A percentile compares a stretch with the other conserved stretches of the same genome.
These are phyloP conservation scores for Brachyalestes nurse DNA, from an alignment of 2,797 vertebrate genomes.

Conservation along the genomic window DNA sequence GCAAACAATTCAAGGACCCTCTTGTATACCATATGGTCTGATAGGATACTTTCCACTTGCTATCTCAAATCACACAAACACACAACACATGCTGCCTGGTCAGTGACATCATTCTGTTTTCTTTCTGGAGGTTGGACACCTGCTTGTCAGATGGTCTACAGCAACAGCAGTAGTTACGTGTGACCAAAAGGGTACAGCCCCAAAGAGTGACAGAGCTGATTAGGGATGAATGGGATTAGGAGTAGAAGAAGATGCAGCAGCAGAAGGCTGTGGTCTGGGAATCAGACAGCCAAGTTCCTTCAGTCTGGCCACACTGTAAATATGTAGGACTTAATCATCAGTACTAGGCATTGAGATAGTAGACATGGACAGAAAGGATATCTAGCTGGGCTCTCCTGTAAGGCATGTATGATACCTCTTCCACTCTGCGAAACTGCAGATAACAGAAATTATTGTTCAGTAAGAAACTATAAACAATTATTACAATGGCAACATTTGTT, in stretches of 20 bases:
- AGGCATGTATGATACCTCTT: conserved; percentile 81
- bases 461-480: background rate
- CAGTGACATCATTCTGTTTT: conserved; percentile 48
- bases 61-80: background rate
- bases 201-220: conserved; percentile 63
- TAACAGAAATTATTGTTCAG: conserved; percentile 39
- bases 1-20: background rate
- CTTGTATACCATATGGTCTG: background rate
- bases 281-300: conserved; percentile 18
- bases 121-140: conserved; percentile 58
- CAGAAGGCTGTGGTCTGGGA: conserved; percentile 8
- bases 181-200: conserved; percentile 17
- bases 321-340: conserved; percentile 12
- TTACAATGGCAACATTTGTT: background rate
- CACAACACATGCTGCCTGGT: background rate
- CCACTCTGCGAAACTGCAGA: conserved; percentile 84
- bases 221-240: conserved; percentile 60
- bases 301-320: background rate
- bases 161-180: conserved; percentile 19
- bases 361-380: conserved; percentile 84
- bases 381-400: conserved; percentile 94
- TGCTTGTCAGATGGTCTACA: conserved; percentile 56
- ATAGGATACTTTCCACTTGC: background rate
- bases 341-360: background rate
- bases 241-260: conserved; percentile 44